These are phyloP conservation scores for Rhaphigaster nebulosa DNA, from an alignment of 2,888 invertebrate species.

Conservation along the genomic window DNA sequence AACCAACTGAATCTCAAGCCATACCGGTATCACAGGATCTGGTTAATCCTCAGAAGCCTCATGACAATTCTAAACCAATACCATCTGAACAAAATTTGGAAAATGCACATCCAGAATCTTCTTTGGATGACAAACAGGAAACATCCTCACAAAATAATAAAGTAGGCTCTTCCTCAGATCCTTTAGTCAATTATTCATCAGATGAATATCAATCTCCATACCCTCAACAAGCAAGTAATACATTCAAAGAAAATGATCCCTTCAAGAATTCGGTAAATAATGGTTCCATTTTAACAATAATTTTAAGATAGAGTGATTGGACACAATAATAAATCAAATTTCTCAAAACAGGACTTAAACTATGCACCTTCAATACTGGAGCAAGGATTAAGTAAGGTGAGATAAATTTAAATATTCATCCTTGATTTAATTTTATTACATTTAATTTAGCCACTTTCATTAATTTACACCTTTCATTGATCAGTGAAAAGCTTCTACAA, in stretches of 20 bases:
- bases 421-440: neutral
- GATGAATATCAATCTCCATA: neutral
- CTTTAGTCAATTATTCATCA: neutral
- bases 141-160: neutral
- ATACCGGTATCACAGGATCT: neutral
- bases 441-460: neutral
- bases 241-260: neutral
- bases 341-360: neutral
- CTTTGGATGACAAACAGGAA: neutral
- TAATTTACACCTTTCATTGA: neutral
- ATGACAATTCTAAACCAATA: neutral
- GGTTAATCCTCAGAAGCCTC: neutral
- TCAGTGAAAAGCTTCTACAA: neutral
- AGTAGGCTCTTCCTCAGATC: neutral
- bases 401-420: neutral
- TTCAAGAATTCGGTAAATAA: neutral
- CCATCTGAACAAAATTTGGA: neutral
- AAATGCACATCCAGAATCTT: neutral
- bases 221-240: neutral
- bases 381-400: slow-evolving; percentile 42
- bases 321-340: neutral
- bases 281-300: neutral
- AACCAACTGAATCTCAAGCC: neutral
- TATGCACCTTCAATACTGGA: neutral
- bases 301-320: neutral